These are phyloP conservation scores for Ciconia boyciana DNA, from an alignment of 2,113 vertebrate genomes.

Conservation along the genomic window DNA sequence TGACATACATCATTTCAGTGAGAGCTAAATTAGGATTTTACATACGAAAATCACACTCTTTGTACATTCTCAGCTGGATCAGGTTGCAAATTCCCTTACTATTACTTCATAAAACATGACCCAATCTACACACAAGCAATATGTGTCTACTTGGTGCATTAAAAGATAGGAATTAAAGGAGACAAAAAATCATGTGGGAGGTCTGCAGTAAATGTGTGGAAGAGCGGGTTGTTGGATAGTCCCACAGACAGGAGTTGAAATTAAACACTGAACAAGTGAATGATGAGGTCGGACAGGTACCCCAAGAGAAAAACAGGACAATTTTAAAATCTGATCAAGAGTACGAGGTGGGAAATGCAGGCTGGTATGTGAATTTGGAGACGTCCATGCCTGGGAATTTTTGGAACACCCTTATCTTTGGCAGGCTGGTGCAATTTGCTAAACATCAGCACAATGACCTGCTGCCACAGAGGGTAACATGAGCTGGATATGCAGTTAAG, in stretches of 20 bases:
- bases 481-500: not conserved
- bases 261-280: not conserved
- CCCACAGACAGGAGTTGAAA: not conserved
- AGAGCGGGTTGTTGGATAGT: not conserved
- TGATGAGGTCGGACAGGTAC: fast-evolving
- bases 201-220: not conserved
- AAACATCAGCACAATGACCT: not conserved
- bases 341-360: not conserved
- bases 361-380: not conserved
- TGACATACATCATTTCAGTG: not conserved
- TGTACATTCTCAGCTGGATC: not conserved
- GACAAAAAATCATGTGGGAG: not conserved
- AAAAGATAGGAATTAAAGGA: not conserved
- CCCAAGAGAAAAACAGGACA: not conserved
- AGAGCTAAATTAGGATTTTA: not conserved
- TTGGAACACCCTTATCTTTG: not conserved
- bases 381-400: not conserved
- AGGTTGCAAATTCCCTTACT: not conserved
- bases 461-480: not conserved
- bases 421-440: not conserved
- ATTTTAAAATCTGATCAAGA: not conserved
- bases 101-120: not conserved
- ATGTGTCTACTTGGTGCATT: not conserved
- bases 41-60: not conserved
- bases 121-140: not conserved